Evolutionary conservation across 2,113 vertebrate genomes (phyloP).

Genomic region (Aspiorhynchus laticeps): DNA sequence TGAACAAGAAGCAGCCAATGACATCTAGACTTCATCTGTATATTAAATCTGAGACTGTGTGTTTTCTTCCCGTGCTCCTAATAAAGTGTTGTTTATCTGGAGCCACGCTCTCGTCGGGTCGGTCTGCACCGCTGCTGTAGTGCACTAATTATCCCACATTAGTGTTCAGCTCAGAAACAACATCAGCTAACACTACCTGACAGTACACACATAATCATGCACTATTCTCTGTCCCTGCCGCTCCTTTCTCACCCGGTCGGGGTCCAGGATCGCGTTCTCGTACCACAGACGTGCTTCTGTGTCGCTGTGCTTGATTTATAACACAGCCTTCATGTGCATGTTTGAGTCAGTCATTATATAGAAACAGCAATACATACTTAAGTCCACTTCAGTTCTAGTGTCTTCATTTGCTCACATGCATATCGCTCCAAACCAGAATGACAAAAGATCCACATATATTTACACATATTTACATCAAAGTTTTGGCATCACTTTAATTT

Average conservation of each 20-base stretch:
- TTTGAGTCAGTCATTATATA: neutral
- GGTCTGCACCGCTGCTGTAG: neutral
- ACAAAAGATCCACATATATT: neutral
- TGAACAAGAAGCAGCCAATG: neutral
- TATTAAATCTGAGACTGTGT: neutral
- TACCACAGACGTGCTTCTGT: neutral
- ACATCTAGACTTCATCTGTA: neutral
- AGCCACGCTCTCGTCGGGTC: neutral
- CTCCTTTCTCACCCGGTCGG: neutral
- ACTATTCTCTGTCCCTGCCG: neutral
- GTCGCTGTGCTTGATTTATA: neutral
- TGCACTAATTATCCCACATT: neutral
- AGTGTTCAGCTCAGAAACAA: neutral
- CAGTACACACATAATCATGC: neutral
- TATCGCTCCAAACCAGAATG: neutral
- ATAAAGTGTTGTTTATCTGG: neutral
- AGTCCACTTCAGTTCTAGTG: neutral
- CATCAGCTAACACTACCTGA: neutral
- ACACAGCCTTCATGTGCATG: neutral
- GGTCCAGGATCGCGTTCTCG: neutral
- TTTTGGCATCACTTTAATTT: neutral
- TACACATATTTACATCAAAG: neutral
- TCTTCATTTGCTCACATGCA: neutral
- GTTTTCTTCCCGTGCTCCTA: slow-evolving; percentile 15
- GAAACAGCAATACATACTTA: neutral